Conservation (phyloP, 2,113 vertebrate genomes). For the Cricetomys ansorgei region DNA sequence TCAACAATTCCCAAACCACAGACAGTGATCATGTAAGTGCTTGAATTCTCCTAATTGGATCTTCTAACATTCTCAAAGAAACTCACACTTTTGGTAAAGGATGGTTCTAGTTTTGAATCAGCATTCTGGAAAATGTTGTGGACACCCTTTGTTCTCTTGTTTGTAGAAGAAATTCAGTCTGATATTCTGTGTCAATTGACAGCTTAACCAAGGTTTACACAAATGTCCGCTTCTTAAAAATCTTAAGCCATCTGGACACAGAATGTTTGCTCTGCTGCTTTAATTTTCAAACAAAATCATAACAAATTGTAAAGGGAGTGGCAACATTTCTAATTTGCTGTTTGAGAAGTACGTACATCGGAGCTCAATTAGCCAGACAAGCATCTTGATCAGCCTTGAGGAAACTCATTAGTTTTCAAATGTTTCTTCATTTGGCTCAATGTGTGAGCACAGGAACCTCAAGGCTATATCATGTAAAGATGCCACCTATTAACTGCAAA, state of each 20-base stretch:
- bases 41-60: not conserved
- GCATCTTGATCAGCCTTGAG: not conserved
- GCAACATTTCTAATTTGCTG: not conserved
- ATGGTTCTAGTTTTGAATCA: slow-evolving; percentile 51
- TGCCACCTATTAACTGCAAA: not conserved
- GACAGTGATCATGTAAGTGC: not conserved
- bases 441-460: not conserved
- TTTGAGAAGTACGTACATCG: not conserved
- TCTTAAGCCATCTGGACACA: not conserved
- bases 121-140: not conserved
- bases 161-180: slow-evolving; percentile 53
- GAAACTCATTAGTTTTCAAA: not conserved
- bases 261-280: not conserved
- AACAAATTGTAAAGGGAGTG: not conserved
- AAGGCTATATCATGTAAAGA: not conserved
- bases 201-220: not conserved
- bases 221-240: not conserved
- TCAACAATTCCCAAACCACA: not conserved
- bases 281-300: slow-evolving; percentile 3
- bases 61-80: slow-evolving; percentile 56
- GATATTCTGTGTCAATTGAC: slow-evolving; percentile 55
- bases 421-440: not conserved
- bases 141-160: slow-evolving; percentile 25
- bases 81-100: slow-evolving; percentile 20
- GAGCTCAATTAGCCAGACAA: not conserved